A percentile compares a stretch with the other conserved stretches of the same genome.
These are phyloP conservation scores for Platyura marginata DNA, from an alignment of 1,140 invertebrate species.

Conservation along the genomic window DNA sequence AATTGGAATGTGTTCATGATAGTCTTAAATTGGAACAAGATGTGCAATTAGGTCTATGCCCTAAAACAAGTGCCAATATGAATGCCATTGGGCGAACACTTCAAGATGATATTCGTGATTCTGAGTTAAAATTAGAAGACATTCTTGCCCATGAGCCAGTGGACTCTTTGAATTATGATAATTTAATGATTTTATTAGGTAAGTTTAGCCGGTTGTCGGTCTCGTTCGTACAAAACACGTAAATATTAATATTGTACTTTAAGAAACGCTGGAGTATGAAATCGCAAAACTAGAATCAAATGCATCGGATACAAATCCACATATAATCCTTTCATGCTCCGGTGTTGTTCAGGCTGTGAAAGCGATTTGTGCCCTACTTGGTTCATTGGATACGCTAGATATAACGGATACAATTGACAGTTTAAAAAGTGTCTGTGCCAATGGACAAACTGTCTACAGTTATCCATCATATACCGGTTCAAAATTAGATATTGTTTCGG, in stretches of 20 bases:
- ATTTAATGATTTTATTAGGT: slow-evolving; percentile 61
- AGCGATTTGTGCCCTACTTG: slow-evolving; percentile 73
- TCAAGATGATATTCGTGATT: slow-evolving; percentile 56
- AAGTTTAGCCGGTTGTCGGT: slow-evolving; percentile 11
- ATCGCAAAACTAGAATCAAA: slow-evolving; percentile 52
- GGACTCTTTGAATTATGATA: slow-evolving; percentile 54
- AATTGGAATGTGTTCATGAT: slow-evolving; percentile 86
- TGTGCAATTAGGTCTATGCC: slow-evolving; percentile 56
- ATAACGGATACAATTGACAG: slow-evolving; percentile 54
- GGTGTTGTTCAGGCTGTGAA: slow-evolving; percentile 77
- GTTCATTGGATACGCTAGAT: slow-evolving; percentile 71
- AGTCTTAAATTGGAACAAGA: slow-evolving; percentile 88
- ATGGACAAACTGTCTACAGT: slow-evolving; percentile 14
- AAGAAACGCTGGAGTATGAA: slow-evolving; percentile 65
- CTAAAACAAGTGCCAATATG: slow-evolving; percentile 37
- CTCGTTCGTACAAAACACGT: neutral
- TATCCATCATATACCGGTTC: slow-evolving; percentile 12
- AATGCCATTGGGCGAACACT: slow-evolving; percentile 27
- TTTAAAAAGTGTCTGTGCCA: slow-evolving; percentile 42
- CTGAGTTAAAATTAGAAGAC: slow-evolving; percentile 48
- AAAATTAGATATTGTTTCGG: slow-evolving; percentile 25
- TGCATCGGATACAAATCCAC: slow-evolving; percentile 32
- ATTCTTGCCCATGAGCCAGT: slow-evolving; percentile 52
- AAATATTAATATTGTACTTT: slow-evolving; percentile 1
- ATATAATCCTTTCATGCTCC: slow-evolving; percentile 27